Base-by-base conservation (phyloP, 2,113 vertebrate genomes). In the Muntiacus muntjak region DNA sequence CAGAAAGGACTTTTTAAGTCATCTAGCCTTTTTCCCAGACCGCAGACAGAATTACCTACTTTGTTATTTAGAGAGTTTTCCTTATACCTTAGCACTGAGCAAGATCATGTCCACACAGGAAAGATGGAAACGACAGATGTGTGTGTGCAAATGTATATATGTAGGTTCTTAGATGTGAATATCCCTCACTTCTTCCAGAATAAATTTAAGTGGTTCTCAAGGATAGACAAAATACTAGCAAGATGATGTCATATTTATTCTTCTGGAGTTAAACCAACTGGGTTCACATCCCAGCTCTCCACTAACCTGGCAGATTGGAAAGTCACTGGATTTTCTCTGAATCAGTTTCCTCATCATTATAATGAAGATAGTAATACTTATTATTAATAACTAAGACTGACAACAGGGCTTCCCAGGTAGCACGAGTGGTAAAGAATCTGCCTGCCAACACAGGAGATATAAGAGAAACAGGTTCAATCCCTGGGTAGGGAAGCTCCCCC, bases 1-100 rank as follows among this genome's bases (percentile, higher is more conserved):
- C 94, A 96, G 94, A 97, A 97, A 97, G 78, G n/a, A 97, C 91
- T 14, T 92, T 98, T 94, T 85, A 97, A 95, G 30, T 97, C 85
- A 55, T 87, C 54, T 94, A 87, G 54, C 85, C 55, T 81, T 86
- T 92, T 23, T 26, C 28, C 76, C 28, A 95, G 85, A 85, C 50
- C 57, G 1, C 19, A 94, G 62, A 50, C 54, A 33, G n/a, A 94
- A 28, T 36, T 84, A 43, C 25, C 55, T 95, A 79, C n/a, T 83
- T 33, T 4, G 6, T 60, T 94, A 83, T 6, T 6, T 23, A 52
- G 23, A 91, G 55, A 93, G 95, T 55, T 78, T 26, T 58, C 26
- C 64, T 84, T 88, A n/a, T 45, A 55, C 25, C 47, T 96, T 36
- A 82, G 62, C n/a, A 87, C 9, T 21, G 26, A 74, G 11, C 3